Evolutionary conservation across 1,140 invertebrate species (phyloP).

Genomic region (Caenorhabditis remanei): DNA sequence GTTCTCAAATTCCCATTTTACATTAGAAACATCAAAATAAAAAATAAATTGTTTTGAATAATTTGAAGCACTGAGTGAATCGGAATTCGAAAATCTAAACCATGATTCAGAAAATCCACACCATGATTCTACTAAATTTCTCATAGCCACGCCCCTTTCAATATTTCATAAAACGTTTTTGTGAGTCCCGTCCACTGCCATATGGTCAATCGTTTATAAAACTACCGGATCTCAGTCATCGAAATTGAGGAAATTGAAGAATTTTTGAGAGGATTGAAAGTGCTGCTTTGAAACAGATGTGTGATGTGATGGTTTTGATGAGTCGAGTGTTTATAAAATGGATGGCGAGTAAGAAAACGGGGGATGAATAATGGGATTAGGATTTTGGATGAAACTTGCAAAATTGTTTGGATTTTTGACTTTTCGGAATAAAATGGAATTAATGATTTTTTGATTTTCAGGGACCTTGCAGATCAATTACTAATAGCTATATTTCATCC

Average conservation of each 20-base stretch:
- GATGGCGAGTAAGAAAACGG: neutral
- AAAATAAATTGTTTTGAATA: too few species aligned
- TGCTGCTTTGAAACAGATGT: conserved; percentile 22
- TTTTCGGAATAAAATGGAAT: neutral
- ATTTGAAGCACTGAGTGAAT: too few species aligned
- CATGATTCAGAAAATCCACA: too few species aligned
- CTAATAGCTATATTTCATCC: too few species aligned
- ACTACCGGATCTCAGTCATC: conserved; percentile 4
- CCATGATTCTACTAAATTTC: too few species aligned
- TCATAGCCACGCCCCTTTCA: too few species aligned
- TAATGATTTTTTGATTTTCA: too few species aligned
- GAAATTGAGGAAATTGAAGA: neutral
- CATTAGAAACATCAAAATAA: too few species aligned
- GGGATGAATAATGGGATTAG: neutral
- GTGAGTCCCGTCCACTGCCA: neutral
- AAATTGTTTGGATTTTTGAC: neutral
- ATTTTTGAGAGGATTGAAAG: neutral
- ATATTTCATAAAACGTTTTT: neutral
- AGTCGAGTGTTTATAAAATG: conserved; percentile 26
- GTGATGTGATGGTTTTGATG: conserved; percentile 11
- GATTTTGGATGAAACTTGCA: neutral
- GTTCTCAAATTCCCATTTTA: too few species aligned
- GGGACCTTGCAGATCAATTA: too few species aligned
- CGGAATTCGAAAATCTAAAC: too few species aligned
- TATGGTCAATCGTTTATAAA: conserved; percentile 17